Conservation (phyloP, 2,888 invertebrate species). For the Norana najaformis region DNA sequence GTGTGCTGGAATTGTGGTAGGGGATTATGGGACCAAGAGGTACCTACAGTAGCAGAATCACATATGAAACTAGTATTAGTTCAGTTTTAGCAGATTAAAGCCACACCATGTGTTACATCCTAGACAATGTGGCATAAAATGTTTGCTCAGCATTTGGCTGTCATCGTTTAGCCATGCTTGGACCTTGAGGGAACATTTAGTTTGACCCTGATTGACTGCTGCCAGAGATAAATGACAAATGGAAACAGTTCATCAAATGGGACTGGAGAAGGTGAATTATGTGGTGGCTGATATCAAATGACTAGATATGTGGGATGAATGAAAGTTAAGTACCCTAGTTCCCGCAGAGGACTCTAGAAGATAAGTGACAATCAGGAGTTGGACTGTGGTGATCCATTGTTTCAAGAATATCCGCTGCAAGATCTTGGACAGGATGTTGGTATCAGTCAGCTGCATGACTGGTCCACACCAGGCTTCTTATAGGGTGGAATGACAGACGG, state of each 20-base stretch:
- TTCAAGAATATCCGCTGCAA: neutral
- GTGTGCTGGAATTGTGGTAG: neutral
- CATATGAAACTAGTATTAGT: neutral
- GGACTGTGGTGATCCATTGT: neutral
- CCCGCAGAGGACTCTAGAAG: no score
- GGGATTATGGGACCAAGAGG: neutral
- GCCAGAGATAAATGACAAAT: neutral
- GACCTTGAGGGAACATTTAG: neutral
- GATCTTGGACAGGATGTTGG: neutral
- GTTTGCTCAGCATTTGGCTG: neutral
- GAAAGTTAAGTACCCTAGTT: no score
- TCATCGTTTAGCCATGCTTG: neutral
- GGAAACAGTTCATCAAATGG: neutral
- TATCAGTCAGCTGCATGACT: neutral
- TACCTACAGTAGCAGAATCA: neutral
- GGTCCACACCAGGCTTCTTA: neutral
- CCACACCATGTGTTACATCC: no score
- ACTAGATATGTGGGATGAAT: no score
- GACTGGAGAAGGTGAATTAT: no score
- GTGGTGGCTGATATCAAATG: no score
- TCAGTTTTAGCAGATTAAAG: no score
- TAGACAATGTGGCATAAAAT: no score
- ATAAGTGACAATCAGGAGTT: no score
- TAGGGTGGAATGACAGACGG: conserved; percentile 13
- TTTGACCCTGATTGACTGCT: no score